These are phyloP conservation scores for Psittacara wagleri DNA, from an alignment of 2,113 vertebrate species.

Conservation along the genomic window DNA sequence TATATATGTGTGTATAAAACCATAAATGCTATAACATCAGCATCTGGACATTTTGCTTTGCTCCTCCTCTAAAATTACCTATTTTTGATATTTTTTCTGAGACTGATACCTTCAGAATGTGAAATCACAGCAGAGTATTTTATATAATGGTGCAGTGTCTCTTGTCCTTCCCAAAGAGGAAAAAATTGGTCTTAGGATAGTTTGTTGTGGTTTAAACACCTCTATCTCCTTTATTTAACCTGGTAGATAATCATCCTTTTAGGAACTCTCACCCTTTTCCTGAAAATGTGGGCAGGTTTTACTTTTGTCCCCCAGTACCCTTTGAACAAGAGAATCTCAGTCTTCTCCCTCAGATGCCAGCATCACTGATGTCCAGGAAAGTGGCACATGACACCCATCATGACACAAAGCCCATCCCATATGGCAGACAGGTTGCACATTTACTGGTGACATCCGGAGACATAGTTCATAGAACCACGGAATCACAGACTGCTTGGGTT, in stretches of 20 bases:
- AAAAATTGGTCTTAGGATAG: not conserved
- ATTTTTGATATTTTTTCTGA: not conserved
- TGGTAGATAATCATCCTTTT: not conserved
- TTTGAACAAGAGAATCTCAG: not conserved
- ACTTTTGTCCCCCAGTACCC: not conserved
- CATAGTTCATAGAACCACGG: no score
- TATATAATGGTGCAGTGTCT: not conserved
- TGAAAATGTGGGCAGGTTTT: not conserved
- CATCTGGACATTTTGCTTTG: not conserved
- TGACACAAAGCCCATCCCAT: not conserved
- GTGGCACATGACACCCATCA: accelerated
- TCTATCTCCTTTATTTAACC: not conserved
- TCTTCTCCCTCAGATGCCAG: not conserved
- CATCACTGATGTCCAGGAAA: not conserved
- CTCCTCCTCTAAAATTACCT: slow-evolving; percentile 4
- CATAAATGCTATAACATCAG: not conserved
- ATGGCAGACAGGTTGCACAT: no score
- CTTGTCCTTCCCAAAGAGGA: not conserved
- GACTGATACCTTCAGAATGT: not conserved
- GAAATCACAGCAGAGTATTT: slow-evolving; percentile 14
- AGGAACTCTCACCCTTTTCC: not conserved
- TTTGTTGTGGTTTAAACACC: not conserved
- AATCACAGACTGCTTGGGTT: no score
- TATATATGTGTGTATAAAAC: not conserved
- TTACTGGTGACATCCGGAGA: no score